A percentile compares a stretch with the other conserved stretches of the same genome.
Conservation (phyloP, 2,113 vertebrate genomes). For the Bufo gargarizans region DNA sequence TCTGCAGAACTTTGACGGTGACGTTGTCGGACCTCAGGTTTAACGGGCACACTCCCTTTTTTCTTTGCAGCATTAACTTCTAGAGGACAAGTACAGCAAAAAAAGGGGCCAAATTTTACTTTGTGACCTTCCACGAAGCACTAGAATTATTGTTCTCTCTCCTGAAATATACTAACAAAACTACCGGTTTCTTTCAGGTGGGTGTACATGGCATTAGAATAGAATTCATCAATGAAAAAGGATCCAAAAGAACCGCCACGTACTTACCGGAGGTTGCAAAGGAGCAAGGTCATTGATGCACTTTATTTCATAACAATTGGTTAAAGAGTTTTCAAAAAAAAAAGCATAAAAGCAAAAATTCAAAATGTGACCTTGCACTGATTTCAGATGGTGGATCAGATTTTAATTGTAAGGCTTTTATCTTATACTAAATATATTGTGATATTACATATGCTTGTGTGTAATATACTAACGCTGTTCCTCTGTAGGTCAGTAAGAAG, state of each 20-base stretch:
- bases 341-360: constrained; percentile 65
- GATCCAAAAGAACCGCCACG: constrained; percentile 99
- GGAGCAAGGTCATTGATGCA: constrained; percentile 95
- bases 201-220: constrained; percentile 99
- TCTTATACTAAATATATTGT: constrained; percentile 64
- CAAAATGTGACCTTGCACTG: constrained; percentile 75
- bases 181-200: constrained; percentile 85
- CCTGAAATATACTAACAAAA: constrained; percentile 68
- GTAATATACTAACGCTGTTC: constrained; percentile 14
- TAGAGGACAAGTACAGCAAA: constrained; percentile 13
- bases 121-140: constrained; percentile 27
- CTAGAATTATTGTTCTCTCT: constrained; percentile 22
- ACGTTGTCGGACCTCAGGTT: no score
- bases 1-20: not conserved
- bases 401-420: constrained; percentile 68
- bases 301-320: constrained; percentile 78
- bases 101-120: not conserved
- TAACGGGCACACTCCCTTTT: constrained; percentile 34
- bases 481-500: constrained; percentile 12
- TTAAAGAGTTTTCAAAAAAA: constrained; percentile 70
- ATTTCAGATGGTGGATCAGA: constrained; percentile 71
- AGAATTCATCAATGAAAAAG: constrained; percentile 99
- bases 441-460: constrained; percentile 62
- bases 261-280: constrained; percentile 99
- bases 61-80: constrained; percentile 44